These are phyloP conservation scores for Oenanthe oenanthe DNA, from an alignment of 2,113 vertebrate genomes.

Conservation along the genomic window DNA sequence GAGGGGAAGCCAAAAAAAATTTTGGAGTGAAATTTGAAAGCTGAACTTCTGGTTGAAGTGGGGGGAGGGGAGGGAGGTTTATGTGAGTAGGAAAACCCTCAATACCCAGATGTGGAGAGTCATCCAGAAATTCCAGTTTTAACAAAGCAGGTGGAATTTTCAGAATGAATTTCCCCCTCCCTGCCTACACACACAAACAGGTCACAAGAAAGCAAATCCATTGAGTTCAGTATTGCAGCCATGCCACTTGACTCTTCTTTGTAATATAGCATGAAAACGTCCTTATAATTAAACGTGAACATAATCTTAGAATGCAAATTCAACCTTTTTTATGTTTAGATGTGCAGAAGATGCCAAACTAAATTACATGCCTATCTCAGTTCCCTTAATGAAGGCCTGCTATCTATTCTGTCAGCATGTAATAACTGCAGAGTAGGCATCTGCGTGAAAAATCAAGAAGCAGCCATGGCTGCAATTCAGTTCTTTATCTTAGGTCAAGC, in stretches of 20 bases:
- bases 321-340: not conserved
- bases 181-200: not conserved
- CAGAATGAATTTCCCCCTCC: not conserved
- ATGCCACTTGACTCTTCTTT: not conserved
- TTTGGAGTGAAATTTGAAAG: not conserved
- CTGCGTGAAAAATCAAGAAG: not conserved
- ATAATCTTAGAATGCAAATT: not conserved
- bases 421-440: not conserved
- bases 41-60: not conserved
- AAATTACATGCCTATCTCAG: not conserved
- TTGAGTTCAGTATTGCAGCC: not conserved
- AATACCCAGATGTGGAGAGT: not conserved
- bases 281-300: not conserved
- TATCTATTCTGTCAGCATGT: not conserved
- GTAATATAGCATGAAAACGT: not conserved
- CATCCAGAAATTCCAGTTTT: conserved; percentile 37
- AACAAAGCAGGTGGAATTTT: not conserved
- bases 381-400: not conserved
- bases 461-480: not conserved
- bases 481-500: not conserved
- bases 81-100: not conserved
- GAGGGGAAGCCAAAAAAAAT: not conserved
- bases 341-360: not conserved
- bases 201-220: not conserved
- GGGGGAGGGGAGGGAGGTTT: rapidly evolving